Evolutionary conservation across 92 coral and sea anemone species (phyloP), one percentile per base, ranked within the genome.

Genomic region (Siderastrea siderea): DNA sequence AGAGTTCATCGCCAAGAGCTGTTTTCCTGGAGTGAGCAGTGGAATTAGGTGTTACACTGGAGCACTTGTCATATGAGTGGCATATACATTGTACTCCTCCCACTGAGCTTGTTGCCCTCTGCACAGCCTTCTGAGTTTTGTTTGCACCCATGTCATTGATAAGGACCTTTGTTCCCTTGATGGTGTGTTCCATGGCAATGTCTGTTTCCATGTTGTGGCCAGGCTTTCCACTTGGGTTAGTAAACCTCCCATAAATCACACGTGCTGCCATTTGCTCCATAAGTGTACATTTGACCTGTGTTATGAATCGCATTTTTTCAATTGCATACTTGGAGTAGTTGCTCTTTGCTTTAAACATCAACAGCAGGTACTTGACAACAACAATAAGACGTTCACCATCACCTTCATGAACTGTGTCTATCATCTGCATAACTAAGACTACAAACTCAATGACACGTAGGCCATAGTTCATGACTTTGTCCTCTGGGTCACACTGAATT

Each of bases 381-480:
- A 83, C 76, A 68, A 82, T 5, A 82, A 68, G 86, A 19, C 86
- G 69, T 17, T 70, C 86, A 67, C 86, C 86, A 82, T 82, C 68
- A 3, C 86, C 78, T 68, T 80, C 78, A 82, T 82, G 86, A 52
- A 82, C 86, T 54, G 84, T 80, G 78, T 82, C 78, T 12, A 82
- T 82, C 86, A 82, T 82, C 67, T 82, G 65, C 75, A 51, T 65
- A 15, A 83, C 49, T 67, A 72, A 71, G 14, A 83, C 71, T 47
- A 46, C 78, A 59, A 83, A 83, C 78, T 83, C 80, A 57, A 83
- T 83, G 16, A 71, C 80, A 54, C 79, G 1, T 44, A 83, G 49
- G n/a, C 80, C 80, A 61, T 83, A 83, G 70, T 83, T 71, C 87
- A 71, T 83, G 46, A 71, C 87, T 71, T 58, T 84, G 88, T 84